Percentiles rank a stretch among this genome's conserved stretches.
phyloP scores from a whole-genome alignment of 1,140 invertebrate genomes.

The Sipha flava region DNA sequence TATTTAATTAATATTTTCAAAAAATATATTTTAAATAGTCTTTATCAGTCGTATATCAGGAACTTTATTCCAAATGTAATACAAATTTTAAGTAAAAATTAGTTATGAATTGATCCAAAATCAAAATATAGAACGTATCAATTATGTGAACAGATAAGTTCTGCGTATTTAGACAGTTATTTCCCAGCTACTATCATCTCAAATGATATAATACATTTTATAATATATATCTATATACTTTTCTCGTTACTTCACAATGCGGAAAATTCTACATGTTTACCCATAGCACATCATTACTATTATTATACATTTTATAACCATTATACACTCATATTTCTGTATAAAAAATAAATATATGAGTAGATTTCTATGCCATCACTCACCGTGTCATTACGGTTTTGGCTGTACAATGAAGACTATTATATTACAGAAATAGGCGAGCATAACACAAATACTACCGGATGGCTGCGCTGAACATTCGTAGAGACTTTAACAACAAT shows the following conservation, averaged over 20 bases:
- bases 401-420: background rate
- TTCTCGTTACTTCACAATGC: slow-evolving; percentile 18
- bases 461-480: background rate
- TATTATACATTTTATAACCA: slow-evolving; percentile 21
- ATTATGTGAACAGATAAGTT: too few species aligned
- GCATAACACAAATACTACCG: background rate
- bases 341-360: background rate
- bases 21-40: too few species aligned
- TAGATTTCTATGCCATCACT: background rate
- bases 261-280: slow-evolving; percentile 11
- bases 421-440: too few species aligned
- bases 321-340: background rate
- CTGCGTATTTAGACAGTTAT: too few species aligned
- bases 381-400: slow-evolving; percentile 29
- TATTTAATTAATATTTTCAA: too few species aligned
- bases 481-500: too few species aligned
- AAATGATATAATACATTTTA: background rate
- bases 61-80: too few species aligned
- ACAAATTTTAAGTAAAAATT: too few species aligned
- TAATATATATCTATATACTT: background rate
- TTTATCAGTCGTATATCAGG: too few species aligned
- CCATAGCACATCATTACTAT: slow-evolving; percentile 10
- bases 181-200: background rate
- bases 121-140: too few species aligned
- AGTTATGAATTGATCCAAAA: too few species aligned